Percentiles rank a stretch among this genome's conserved stretches.
Evolutionary conservation across 2,888 invertebrate genomes (phyloP).

Genomic region (Euclidia mi): DNA sequence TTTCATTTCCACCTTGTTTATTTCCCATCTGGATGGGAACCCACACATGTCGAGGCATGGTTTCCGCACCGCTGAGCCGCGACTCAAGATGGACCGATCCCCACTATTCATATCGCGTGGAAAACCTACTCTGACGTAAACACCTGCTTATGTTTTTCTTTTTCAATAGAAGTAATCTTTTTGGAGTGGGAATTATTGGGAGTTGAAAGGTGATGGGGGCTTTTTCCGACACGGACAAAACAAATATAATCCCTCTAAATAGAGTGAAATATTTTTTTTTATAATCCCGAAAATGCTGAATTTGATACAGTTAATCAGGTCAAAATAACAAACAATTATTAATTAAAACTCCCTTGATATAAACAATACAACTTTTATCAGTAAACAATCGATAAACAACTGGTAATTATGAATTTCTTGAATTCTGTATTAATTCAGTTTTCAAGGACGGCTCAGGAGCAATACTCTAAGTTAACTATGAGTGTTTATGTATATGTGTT

Average conservation of each 20-base stretch:
- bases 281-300: no score
- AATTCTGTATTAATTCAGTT: no score
- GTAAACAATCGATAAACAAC: no score
- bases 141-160: conserved; percentile 11
- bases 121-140: conserved; percentile 51
- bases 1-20: conserved; percentile 45
- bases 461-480: no score
- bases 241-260: neutral
- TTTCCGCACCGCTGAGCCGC: conserved; percentile 48
- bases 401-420: no score
- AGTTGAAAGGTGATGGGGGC: conserved; percentile 5
- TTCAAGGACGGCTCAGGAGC: no score
- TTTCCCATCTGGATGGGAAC: conserved; percentile 52
- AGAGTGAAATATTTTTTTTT: neutral
- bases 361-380: no score
- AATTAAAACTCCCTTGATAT: no score
- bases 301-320: no score
- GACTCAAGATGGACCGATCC: conserved; percentile 47
- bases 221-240: neutral
- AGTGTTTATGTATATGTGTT: no score
- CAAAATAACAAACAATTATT: no score
- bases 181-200: neutral
- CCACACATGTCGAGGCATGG: conserved; percentile 51
- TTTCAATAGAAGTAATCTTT: conserved; percentile 3
- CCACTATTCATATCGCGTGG: conserved; percentile 52